Base-by-base conservation (phyloP, 2,888 invertebrate genomes). In the Terebella lapidaria region DNA sequence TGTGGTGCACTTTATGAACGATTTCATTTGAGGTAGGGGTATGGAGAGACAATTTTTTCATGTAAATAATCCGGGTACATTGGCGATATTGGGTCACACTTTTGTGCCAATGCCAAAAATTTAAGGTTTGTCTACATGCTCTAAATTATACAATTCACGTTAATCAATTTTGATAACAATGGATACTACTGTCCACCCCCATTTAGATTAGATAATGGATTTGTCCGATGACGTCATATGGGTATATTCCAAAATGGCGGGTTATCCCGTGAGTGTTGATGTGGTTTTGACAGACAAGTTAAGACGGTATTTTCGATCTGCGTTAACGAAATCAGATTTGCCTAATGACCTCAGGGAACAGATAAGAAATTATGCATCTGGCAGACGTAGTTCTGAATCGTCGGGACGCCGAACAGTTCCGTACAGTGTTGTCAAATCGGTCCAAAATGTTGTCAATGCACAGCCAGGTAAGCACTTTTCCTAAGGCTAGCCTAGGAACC, bases 271-370 rank as follows among this genome's bases (percentile, higher is more conserved):
- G 20, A 24, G 42, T 26, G 35, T 27, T 54, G 42, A 58, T 45
- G 68, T 72, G 20, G 52, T 64, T 26, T 49, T 71, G 56, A 72
- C 72, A 49, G 66, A 68, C 18, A 66, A 60, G 24, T 58, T 71
- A 20, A 54, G 56, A 22, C 55, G 60, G 46, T 63, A 63, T 56
- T 60, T 72, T 22, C 56, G 63, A 60, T 65, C 66, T 35, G 64
- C 61, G 26, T 49, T 69, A 25, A 45, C 55, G 22, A 58, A 57
- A 42, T 56, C 59, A 18, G 59, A 63, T 29, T 59, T 70, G 18
- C 57, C 67, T 18, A 59, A 62, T 26, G 52, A 55, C 18, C 29
- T 54, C 4, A 65, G 61, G 18, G 61, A 59, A 22, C 63, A 65
- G 30, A 54, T 67, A 22, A 55, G 49, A 30, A 61, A 60, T 22